Percentiles rank a stretch among this genome's conserved stretches.
phyloP scores from a whole-genome alignment of 2,888 invertebrate genomes.

The Pediacus dermestoides region DNA sequence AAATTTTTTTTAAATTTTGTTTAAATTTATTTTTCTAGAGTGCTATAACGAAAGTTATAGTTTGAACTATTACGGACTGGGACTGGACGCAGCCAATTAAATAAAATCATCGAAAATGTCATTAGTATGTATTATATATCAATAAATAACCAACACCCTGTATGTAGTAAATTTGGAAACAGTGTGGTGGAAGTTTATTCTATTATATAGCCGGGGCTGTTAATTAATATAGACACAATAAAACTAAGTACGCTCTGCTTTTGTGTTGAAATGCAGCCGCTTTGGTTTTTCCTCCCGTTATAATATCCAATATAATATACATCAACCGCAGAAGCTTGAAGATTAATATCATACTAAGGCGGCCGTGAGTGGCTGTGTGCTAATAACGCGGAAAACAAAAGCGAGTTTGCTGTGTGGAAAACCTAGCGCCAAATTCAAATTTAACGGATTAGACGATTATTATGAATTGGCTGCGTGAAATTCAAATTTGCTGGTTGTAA shows the following conservation, averaged over 20 bases:
- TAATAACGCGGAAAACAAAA: no score
- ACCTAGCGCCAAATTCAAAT: no score
- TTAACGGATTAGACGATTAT: no score
- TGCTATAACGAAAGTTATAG: conserved; percentile 53
- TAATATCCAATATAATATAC: conserved; percentile 52
- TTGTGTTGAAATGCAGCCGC: conserved; percentile 34
- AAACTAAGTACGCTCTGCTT: conserved; percentile 36
- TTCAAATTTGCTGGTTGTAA: no score
- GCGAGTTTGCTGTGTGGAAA: no score
- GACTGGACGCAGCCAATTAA: no score
- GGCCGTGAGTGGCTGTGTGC: conserved; percentile 35
- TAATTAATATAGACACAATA: conserved; percentile 42
- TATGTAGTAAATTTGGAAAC: no score
- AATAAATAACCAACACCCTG: no score
- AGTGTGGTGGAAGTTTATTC: conserved; percentile 21
- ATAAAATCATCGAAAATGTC: no score
- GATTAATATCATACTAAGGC: conserved; percentile 49
- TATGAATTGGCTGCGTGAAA: no score
- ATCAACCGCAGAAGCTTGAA: conserved; percentile 49
- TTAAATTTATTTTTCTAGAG: conserved; percentile 39
- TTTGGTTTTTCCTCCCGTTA: conserved; percentile 41
- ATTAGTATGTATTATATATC: no score
- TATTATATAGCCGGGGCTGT: conserved; percentile 35
- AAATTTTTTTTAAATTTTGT: conserved; percentile 31
- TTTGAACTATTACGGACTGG: conserved; percentile 51